Evolutionary conservation across 1,140 invertebrate species (phyloP), one percentile per base, ranked within the genome.

Genomic region (Oedothorax gibbosus): DNA sequence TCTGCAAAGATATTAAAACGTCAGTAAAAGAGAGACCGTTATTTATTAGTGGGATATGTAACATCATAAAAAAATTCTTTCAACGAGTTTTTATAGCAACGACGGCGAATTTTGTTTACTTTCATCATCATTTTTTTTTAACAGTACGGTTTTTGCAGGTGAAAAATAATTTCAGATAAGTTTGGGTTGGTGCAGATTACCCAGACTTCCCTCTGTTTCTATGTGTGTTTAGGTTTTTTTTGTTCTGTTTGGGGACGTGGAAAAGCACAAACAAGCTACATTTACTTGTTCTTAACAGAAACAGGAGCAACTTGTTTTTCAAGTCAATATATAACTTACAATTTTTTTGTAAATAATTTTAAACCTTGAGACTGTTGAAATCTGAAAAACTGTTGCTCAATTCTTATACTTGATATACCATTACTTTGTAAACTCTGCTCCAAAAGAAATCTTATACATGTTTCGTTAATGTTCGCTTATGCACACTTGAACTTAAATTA

Each of bases 81-180:
- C 81, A 66, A 62, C 81, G 71, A 84, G 71, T 84, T 84, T 84
- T 84, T 84, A 84, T 84, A 76, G 65, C 69, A 84, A 76, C 76
- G 81, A 84, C 81, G 75, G 15, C 50, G 62, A 84, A 72, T 84
- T 84, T 84, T 84, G 81, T 84, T 84, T 84, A 84, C 81, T 84
- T 75, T 84, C 76, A 84, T 84, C 81, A 84, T 84, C 81, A 84
- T 84, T 84, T 84, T 84, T 84, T 35, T 84, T 84, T 84, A 83
- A 75, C n/a, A 35, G 35, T 35, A 35, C 75, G 66, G 81, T 76
- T 84, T 72, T 66, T 21, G 69, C 57, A 49, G 35, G 18, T 14
- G 80, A 57, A 71, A 71, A 79, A 79, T 69, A 84, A 84, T 66
- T 49, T 49, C 49, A 76, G 64, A 57, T 54, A 35, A 66, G 60